A percentile compares a stretch with the other conserved stretches of the same genome.
These are phyloP conservation scores for Leucania comma DNA, from an alignment of 2,888 invertebrate species.

Conservation along the genomic window DNA sequence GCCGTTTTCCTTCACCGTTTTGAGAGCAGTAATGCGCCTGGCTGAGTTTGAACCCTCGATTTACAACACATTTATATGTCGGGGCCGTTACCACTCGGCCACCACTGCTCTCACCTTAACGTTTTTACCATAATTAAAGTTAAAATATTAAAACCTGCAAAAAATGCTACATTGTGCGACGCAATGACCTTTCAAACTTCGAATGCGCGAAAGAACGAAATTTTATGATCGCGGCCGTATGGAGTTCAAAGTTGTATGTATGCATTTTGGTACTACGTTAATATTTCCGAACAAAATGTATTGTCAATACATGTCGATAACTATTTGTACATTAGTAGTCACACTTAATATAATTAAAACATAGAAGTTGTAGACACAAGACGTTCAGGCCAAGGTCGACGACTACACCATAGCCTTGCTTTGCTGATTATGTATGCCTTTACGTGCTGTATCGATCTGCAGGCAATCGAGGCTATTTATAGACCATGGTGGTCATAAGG, in stretches of 20 bases:
- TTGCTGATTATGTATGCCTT: constrained; percentile 58
- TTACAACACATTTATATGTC: too few species aligned
- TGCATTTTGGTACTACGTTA: background rate
- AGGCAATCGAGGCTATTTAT: constrained; percentile 44
- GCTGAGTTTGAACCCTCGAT: too few species aligned
- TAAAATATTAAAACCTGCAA: too few species aligned
- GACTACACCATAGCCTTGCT: constrained; percentile 52
- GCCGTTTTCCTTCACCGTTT: too few species aligned
- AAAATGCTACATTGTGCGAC: too few species aligned
- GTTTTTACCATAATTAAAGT: too few species aligned
- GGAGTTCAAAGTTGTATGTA: background rate
- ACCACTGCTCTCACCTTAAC: too few species aligned
- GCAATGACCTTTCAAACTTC: too few species aligned
- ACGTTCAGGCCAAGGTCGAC: constrained; percentile 41
- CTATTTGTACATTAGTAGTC: background rate
- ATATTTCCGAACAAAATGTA: background rate
- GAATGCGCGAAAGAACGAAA: too few species aligned
- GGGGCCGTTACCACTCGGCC: too few species aligned
- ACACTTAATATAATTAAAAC: constrained; percentile 13
- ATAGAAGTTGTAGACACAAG: constrained; percentile 27
- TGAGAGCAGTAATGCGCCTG: too few species aligned
- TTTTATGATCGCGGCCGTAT: too few species aligned
- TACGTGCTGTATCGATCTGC: constrained; percentile 61
- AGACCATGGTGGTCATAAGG: constrained; percentile 25
- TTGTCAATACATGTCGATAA: constrained; percentile 10